phyloP scores from a whole-genome alignment of 2,888 invertebrate species.

The Suillia variegata region DNA sequence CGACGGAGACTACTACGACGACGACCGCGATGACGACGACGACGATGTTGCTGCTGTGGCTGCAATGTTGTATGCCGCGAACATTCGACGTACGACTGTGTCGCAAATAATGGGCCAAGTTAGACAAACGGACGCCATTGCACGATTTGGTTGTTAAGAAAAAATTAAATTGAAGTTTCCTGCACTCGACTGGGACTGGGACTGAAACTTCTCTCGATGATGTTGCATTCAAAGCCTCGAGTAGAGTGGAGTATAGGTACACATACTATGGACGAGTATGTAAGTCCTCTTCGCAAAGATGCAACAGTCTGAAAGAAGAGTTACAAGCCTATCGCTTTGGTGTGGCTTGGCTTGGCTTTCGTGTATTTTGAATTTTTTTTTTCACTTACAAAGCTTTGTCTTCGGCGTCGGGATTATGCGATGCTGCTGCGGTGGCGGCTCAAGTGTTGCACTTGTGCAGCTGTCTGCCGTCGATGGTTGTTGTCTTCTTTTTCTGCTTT shows the following conservation, averaged over 20 bases:
- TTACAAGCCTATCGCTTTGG: not conserved
- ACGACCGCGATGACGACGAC: not conserved
- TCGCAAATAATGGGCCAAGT: constrained; percentile 43
- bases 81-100: not conserved
- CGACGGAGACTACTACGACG: constrained; percentile 5
- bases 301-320: too few relatives aligned
- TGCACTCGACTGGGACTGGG: constrained; percentile 5
- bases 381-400: not conserved
- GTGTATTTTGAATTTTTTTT: too few relatives aligned
- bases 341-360: too few relatives aligned
- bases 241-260: not conserved
- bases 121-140: constrained; percentile 59
- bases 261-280: too few relatives aligned
- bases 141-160: constrained; percentile 58
- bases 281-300: too few relatives aligned
- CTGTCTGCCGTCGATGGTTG: not conserved
- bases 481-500: constrained; percentile 3
- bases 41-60: constrained; percentile 23
- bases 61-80: constrained; percentile 8
- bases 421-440: not conserved
- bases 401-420: not conserved
- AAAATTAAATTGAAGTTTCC: constrained; percentile 19
- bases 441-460: constrained; percentile 19
- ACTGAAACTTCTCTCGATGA: not conserved
- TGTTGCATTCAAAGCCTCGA: not conserved